Conservation (phyloP, 1,140 invertebrate genomes). For the Solenopsis invicta region DNA sequence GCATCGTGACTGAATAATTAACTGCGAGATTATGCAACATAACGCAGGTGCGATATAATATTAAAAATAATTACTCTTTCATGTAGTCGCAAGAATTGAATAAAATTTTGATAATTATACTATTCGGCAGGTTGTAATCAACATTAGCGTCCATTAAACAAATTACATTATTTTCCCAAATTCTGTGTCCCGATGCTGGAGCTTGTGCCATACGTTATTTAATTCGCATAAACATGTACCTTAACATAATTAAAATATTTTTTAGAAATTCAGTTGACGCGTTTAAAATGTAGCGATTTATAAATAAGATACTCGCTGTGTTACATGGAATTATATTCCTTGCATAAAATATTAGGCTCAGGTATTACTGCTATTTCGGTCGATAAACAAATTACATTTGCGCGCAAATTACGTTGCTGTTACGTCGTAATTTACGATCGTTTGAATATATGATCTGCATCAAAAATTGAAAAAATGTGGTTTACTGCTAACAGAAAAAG, state of each 20-base stretch:
- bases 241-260: constrained; percentile 51
- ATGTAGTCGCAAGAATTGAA: too few relatives aligned
- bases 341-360: constrained; percentile 36
- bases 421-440: constrained; percentile 23
- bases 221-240: constrained; percentile 17
- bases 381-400: constrained; percentile 45
- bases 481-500: constrained; percentile 21
- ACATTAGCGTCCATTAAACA: constrained; percentile 18
- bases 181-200: neutral
- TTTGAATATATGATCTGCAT: neutral
- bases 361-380: constrained; percentile 22
- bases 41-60: neutral
- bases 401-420: constrained; percentile 34
- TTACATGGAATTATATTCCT: constrained; percentile 52
- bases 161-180: constrained; percentile 25
- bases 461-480: constrained; percentile 25
- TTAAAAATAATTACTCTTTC: too few relatives aligned
- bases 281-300: constrained; percentile 55
- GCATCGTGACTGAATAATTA: constrained; percentile 41
- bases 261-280: constrained; percentile 32
- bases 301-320: constrained; percentile 45
- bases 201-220: neutral
- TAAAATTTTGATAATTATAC: neutral
- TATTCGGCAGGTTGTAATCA: constrained; percentile 8
- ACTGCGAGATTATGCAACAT: constrained; percentile 8